A percentile compares a stretch with the other conserved stretches of the same genome.
phyloP scores from a whole-genome alignment of 2,113 vertebrate genomes.

The Saccopteryx leptura region DNA sequence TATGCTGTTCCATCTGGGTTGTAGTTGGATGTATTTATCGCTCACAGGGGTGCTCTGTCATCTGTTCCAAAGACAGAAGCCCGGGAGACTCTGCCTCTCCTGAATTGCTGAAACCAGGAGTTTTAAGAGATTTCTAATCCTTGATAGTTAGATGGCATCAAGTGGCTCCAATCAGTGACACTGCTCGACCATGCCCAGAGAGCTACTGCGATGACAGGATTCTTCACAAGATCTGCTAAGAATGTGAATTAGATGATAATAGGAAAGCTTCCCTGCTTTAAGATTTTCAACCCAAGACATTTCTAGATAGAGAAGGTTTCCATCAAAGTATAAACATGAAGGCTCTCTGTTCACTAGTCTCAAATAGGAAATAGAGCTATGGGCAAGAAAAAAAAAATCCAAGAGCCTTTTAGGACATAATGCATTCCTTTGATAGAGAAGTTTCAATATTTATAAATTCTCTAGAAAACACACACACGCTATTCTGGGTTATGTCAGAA shows the following conservation, averaged over 20 bases:
- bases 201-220: not conserved
- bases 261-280: constrained; percentile 27
- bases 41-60: not conserved
- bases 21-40: not conserved
- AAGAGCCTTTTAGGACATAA: not conserved
- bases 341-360: not conserved
- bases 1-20: not conserved
- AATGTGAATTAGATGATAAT: constrained; percentile 60
- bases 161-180: not conserved
- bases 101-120: not conserved
- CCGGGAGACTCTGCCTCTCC: not conserved
- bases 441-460: not conserved
- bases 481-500: not conserved
- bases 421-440: not conserved
- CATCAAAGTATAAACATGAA: constrained; percentile 6
- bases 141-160: not conserved
- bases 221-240: not conserved
- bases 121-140: not conserved
- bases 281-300: constrained; percentile 8
- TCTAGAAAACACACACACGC: not conserved
- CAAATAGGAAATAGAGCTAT: not conserved
- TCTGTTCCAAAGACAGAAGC: not conserved
- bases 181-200: not conserved
- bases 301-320: constrained; percentile 26
- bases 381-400: not conserved